These are phyloP conservation scores for Conus ventricosus DNA, from an alignment of 1,140 invertebrate genomes.

Conservation along the genomic window DNA sequence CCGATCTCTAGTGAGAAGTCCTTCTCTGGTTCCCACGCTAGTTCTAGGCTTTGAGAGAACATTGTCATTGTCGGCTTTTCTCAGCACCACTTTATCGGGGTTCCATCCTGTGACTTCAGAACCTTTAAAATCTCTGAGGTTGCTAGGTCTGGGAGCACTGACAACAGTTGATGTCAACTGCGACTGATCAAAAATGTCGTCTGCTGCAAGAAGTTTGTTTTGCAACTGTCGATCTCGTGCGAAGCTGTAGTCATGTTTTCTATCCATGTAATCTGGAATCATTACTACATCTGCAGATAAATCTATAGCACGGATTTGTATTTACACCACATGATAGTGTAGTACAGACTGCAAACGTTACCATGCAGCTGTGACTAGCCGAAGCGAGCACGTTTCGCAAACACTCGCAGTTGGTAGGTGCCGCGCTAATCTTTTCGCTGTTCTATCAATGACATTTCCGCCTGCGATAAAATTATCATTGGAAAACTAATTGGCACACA, in stretches of 20 bases:
- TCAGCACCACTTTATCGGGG: slow-evolving; percentile 44
- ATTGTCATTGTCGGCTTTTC: slow-evolving; percentile 51
- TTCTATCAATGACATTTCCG: neutral
- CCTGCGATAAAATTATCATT: neutral
- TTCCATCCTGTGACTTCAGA: slow-evolving; percentile 61
- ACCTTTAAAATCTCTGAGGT: slow-evolving; percentile 18
- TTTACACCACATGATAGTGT: neutral
- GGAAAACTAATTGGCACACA: no score
- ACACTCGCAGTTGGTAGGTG: slow-evolving; percentile 24
- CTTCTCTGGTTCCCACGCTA: slow-evolving; percentile 17
- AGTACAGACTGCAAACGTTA: neutral
- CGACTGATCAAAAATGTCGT: slow-evolving; percentile 47
- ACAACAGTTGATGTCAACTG: neutral
- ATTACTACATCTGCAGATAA: slow-evolving; percentile 37
- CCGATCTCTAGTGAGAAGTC: slow-evolving; percentile 27
- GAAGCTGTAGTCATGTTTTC: slow-evolving; percentile 56
- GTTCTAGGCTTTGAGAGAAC: slow-evolving; percentile 30
- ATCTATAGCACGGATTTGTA: neutral
- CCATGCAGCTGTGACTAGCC: neutral
- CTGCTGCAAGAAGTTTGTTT: slow-evolving; percentile 59
- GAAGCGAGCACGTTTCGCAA: slow-evolving; percentile 7
- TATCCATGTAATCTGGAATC: slow-evolving; percentile 50
- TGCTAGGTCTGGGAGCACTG: slow-evolving; percentile 13
- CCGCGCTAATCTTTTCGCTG: slow-evolving; percentile 26
- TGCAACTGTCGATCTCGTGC: slow-evolving; percentile 62